Evolutionary conservation across 1,140 invertebrate genomes (phyloP), one percentile per base, ranked within the genome.

Genomic region (Zaprionus capensis): DNA sequence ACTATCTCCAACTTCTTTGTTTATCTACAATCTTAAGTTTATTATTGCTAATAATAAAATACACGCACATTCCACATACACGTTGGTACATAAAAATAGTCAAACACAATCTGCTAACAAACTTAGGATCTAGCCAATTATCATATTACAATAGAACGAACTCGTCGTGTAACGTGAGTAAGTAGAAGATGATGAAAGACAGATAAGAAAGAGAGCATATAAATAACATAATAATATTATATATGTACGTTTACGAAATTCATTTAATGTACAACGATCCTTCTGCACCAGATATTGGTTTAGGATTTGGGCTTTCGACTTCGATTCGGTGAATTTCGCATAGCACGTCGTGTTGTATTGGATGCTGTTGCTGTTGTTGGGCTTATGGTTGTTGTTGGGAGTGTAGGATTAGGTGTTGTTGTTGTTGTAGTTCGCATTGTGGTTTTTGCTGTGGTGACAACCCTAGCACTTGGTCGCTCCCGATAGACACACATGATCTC

Each of bases 401-500:
- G 9, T 34, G 31, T 34, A 34, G 38, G 41, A 46, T 46, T 65
- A 46, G 53, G 20, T 51, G 59, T 61, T 15, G 68, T 53, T n/a
- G 59, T 53, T n/a, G 61, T 41, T 12, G 66, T 59, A 14, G 75
- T 69, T 46, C 55, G 59, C 34, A 49, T 49, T 4, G 63, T 68
- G 11, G 63, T 69, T 9, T 55, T 68, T n/a, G 58, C 61, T 14
- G 64, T 67, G 15, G 49, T 62, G 3, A 31, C 41, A 7, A 41
- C 36, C 6, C 71, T 71, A 4, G 70, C 76, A 56, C 59, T 90
- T 9, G 68, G 66, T 46, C 83, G 76, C n/a, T 92, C 91, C 1
- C 91, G 75, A 58, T 92, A 93, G 31, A 90, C 79, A 77, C 95
- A 95, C 85, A 95, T 95, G 55, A 94, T 93, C 76, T 95, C 95